phyloP scores from a whole-genome alignment of 2,888 invertebrate species.

The Nomada fucata region DNA sequence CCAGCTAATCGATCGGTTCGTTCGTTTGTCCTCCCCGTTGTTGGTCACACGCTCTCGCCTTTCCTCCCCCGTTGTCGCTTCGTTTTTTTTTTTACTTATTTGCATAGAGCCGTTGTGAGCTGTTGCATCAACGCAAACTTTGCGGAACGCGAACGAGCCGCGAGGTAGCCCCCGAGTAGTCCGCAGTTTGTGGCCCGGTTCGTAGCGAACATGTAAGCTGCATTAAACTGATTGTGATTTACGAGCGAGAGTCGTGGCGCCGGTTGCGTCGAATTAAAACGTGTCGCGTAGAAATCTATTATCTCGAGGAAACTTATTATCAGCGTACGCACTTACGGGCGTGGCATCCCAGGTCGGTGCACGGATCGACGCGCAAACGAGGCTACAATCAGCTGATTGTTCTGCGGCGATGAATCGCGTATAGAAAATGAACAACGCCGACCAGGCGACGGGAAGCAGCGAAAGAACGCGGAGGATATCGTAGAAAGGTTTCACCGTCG shows the following conservation, averaged over 20 bases:
- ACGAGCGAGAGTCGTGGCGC: constrained; percentile 63
- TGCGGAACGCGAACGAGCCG: constrained; percentile 5
- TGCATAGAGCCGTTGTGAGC: not conserved
- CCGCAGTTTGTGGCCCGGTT: constrained; percentile 64
- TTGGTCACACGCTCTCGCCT: not conserved
- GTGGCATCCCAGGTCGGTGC: too few species aligned
- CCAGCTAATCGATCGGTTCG: constrained; percentile 67
- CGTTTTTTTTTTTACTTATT: constrained; percentile 13
- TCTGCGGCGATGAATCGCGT: too few species aligned
- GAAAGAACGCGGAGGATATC: constrained; percentile 19
- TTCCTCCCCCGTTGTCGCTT: constrained; percentile 1
- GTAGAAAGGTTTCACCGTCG: constrained; percentile 8
- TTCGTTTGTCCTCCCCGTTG: constrained; percentile 47
- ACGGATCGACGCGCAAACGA: constrained; percentile 2
- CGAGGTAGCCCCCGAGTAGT: constrained; percentile 39
- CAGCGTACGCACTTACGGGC: too few species aligned
- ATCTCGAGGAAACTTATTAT: constrained; percentile 11
- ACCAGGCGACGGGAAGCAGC: not conserved
- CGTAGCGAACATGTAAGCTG: constrained; percentile 71
- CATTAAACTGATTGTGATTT: constrained; percentile 81
- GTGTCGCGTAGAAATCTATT: constrained; percentile 51
- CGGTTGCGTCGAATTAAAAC: constrained; percentile 67
- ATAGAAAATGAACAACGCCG: too few species aligned
- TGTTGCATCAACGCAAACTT: not conserved
- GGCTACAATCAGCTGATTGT: not conserved